Evolutionary conservation across 2,797 vertebrate genomes (phyloP), one percentile per base, ranked within the genome.

Genomic region (Lerista edwardsae): DNA sequence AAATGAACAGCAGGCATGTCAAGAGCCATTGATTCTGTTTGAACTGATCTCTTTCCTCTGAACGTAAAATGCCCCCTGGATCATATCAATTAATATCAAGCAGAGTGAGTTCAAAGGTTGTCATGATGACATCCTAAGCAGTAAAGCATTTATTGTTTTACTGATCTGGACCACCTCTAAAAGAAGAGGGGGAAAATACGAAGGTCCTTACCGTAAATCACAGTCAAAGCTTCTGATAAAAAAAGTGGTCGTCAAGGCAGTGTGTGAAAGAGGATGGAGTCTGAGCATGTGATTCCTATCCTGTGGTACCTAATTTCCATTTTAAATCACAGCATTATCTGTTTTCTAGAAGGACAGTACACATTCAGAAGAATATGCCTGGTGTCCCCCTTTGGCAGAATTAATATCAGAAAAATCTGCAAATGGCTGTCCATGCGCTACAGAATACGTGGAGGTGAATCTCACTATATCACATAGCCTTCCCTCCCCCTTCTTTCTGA

Each of bases 391-490:
- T 83, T 94, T 97, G 57, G 94, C 96, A 12, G 97, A 98, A 88
- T 93, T 97, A 84, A 97, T 98, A 93, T 95, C 95, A 80, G 96
- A 93, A 64, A 97, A 97, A 88, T 89, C 94, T 4, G 97, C 97
- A 88, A 97, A 94, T 96, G 93, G 94, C 90, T 97, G 96, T 55
- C 97, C 97, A 0, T 97, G 96, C 84, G 96, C 96, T 1, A 89
- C 94, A 3, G 97, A 98, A 87, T 97, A 97, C 21, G 94, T 94
- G 12, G 97, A 98, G 93, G 96, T 96, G 85, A 93, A 92, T 84
- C 11, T 39, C 51, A 41, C 39, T 31, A 15, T 79, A n/a, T 47
- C 59, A 3, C 61, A 5, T 80, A 73, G 0, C 39, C 15, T 19
- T 0, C n/a, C 44, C 15, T 15, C 34, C 59, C 29, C 72, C 2